A percentile compares a stretch with the other conserved stretches of the same genome.
Conservation (phyloP, 2,888 invertebrate genomes). For the Agonopterix arenella region DNA sequence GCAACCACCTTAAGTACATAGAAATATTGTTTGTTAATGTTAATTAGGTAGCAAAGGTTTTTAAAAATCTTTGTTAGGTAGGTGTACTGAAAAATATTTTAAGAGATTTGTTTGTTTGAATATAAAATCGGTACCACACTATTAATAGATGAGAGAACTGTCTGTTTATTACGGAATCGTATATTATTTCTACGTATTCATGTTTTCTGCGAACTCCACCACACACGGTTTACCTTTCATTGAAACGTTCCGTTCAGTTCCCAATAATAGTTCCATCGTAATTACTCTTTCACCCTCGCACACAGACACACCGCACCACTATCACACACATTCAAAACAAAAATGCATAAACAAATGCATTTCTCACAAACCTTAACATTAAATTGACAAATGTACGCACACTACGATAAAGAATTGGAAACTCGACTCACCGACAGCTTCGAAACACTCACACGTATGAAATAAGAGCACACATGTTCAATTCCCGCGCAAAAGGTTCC, state of each 20-base stretch:
- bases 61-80: no score
- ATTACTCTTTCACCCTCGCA: conserved; percentile 7
- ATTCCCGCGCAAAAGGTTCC: conserved; percentile 55
- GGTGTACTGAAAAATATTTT: no score
- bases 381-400: conserved; percentile 17
- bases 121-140: no score
- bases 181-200: background rate
- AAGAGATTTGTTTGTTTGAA: no score
- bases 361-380: conserved; percentile 16
- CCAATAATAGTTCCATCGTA: conserved; percentile 14
- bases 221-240: conserved; percentile 2
- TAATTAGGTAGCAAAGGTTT: no score
- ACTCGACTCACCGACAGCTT: background rate
- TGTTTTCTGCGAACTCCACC: background rate
- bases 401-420: conserved; percentile 6
- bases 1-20: no score
- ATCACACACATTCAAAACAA: conserved; percentile 11
- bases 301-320: background rate
- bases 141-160: no score
- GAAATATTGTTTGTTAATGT: no score
- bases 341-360: conserved; percentile 27
- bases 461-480: conserved; percentile 41
- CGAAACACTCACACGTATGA: conserved; percentile 9
- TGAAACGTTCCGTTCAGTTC: conserved; percentile 1
- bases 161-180: no score